Percentiles rank a stretch among this genome's conserved stretches.
phyloP scores from a whole-genome alignment of 2,888 invertebrate genomes.

The Polyploca ridens region DNA sequence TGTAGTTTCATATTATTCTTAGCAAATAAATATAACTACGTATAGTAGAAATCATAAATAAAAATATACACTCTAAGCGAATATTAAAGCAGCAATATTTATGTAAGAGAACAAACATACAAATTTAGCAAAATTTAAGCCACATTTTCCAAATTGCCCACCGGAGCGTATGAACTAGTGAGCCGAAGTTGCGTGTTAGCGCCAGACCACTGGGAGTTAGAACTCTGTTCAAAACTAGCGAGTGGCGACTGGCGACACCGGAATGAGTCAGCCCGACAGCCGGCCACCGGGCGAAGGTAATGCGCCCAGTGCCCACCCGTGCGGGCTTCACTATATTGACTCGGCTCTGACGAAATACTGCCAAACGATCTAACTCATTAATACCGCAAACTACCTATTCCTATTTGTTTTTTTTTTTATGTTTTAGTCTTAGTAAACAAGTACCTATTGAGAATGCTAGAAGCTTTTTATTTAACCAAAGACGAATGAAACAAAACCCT shows the following conservation, averaged over 20 bases:
- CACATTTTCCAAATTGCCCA: slow-evolving; percentile 68
- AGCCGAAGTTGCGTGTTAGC: slow-evolving; percentile 74
- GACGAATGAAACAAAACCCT: slow-evolving; percentile 40
- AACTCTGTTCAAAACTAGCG: slow-evolving; percentile 62
- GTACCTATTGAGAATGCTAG: slow-evolving; percentile 17
- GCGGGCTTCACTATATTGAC: slow-evolving; percentile 34
- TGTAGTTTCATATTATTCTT: neutral
- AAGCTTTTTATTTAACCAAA: slow-evolving; percentile 46
- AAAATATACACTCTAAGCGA: slow-evolving; percentile 16
- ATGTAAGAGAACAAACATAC: slow-evolving; percentile 37
- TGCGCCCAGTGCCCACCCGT: slow-evolving; percentile 62
- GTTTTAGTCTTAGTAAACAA: slow-evolving; percentile 28
- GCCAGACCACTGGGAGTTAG: slow-evolving; percentile 65
- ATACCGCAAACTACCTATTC: neutral
- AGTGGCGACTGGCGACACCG: slow-evolving; percentile 45
- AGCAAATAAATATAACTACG: too few relatives aligned
- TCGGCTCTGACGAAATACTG: slow-evolving; percentile 45
- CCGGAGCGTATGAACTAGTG: slow-evolving; percentile 69
- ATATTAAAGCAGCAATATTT: slow-evolving; percentile 17
- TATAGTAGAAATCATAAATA: neutral
- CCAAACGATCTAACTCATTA: neutral
- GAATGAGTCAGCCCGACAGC: slow-evolving; percentile 66
- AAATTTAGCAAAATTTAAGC: slow-evolving; percentile 52
- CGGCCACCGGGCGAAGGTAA: slow-evolving; percentile 49
- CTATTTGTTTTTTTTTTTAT: neutral